Evolutionary conservation across 2,113 vertebrate species (phyloP), one percentile per base, ranked within the genome.

Genomic region (Elaphurus davidianus): DNA sequence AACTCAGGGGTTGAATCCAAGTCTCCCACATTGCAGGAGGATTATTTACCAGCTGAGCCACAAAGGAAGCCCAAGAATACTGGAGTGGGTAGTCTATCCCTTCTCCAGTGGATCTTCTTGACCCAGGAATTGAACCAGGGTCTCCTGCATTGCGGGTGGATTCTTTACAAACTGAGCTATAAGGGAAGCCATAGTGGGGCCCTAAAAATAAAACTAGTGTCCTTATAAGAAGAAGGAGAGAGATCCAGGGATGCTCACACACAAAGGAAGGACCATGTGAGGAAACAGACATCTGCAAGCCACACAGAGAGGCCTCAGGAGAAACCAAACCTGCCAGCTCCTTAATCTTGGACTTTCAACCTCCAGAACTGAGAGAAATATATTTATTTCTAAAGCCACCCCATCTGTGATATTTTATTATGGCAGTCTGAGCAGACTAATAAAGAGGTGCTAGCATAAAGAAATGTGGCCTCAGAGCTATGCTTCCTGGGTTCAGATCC

Each of bases 11-110:
- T 33, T 30, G 16, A 16, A 64, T 30, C 60, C 15, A 16, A 3
- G 30, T 64, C 30, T 64, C 62, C 30, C 1, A 0, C 30, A 64
- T 2, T 33, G 62, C 0, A 0, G 62, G 7, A 30, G 17, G 1
- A n/a, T 17, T 33, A 7, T 64, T 64, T 17, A n/a, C 30, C 30
- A 64, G 62, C 30, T 33, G 30, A 64, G 30, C 62, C 62, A 64
- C 62, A 64, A 64, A 15, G 7, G 62, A 33, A 33, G 15, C 3
- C 15, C 15, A 33, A 64, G 30, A 64, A 17, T 33, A 64, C 30
- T 33, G 30, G 30, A 64, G 7, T 33, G 30, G 15, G 60, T 64
- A 62, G 13, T 13, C 60, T 62, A 62, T 15, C 28, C 60, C 28
- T 62, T 62, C 28, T 62, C 5, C 28, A 62, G 60, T 0, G 1